Conservation (phyloP, 2,888 invertebrate genomes). For the Chrysotoxum bicinctum region DNA sequence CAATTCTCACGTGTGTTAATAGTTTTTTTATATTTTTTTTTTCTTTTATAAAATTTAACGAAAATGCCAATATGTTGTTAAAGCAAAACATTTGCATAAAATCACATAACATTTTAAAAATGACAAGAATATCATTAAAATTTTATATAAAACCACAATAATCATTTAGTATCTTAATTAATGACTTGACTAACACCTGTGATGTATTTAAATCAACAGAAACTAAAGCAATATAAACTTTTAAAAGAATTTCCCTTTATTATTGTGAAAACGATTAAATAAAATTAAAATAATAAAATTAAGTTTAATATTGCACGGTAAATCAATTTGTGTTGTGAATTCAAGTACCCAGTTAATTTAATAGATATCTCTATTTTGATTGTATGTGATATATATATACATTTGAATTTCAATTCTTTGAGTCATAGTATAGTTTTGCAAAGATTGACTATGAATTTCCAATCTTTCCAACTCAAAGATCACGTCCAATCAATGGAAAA, state of each 20-base stretch:
- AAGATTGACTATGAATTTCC: background rate
- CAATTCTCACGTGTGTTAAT: background rate
- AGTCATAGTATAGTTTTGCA: background rate
- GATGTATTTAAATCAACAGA: slow-evolving; percentile 2
- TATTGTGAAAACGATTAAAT: background rate
- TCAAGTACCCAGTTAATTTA: background rate
- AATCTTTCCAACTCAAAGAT: slow-evolving; percentile 3
- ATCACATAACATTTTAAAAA: slow-evolving; percentile 4
- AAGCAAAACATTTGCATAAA: slow-evolving; percentile 11
- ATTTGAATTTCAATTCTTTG: background rate
- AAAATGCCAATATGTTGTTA: background rate
- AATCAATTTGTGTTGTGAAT: background rate
- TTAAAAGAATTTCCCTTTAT: background rate
- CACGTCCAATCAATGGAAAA: slow-evolving; percentile 46
- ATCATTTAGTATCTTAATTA: slow-evolving; percentile 37
- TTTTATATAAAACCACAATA: background rate
- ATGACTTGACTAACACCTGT: slow-evolving; percentile 56
- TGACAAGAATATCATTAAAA: slow-evolving; percentile 29
- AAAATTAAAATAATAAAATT: background rate
- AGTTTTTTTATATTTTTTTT: background rate
- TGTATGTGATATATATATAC: background rate
- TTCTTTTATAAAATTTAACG: background rate
- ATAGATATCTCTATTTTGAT: background rate
- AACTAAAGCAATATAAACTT: background rate
- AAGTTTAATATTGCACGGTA: background rate